Conservation (phyloP, 2,888 invertebrate species). For the Eudiplozoon nipponicum region DNA sequence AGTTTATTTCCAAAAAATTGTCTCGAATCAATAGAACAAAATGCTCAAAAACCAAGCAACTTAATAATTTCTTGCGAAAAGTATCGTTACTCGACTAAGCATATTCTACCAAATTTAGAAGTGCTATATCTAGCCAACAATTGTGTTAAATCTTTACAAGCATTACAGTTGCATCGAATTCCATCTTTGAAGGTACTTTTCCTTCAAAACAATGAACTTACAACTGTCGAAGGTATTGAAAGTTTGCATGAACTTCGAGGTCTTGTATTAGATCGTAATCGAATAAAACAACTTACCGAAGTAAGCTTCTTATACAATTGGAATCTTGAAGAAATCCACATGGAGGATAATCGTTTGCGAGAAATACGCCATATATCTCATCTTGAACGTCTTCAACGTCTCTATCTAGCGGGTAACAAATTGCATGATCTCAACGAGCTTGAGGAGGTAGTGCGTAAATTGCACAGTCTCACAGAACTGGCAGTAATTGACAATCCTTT, state of each 20-base stretch:
- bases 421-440: constrained; percentile 25
- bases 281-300: constrained; percentile 23
- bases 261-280: constrained; percentile 26
- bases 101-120: constrained; percentile 23
- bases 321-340: constrained; percentile 26
- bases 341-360: constrained; percentile 25
- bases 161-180: constrained; percentile 23
- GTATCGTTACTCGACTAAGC: not conserved
- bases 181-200: constrained; percentile 26
- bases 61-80: too few relatives aligned
- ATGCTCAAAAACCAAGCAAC: too few relatives aligned
- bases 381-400: constrained; percentile 23
- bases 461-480: constrained; percentile 23
- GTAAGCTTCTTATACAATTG: constrained; percentile 23
- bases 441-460: constrained; percentile 22
- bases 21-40: too few relatives aligned
- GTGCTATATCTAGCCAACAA: constrained; percentile 27
- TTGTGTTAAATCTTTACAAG: constrained; percentile 24
- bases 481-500: constrained; percentile 26
- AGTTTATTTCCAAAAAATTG: constrained; percentile 22
- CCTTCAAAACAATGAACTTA: constrained; percentile 26
- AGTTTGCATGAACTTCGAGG: constrained; percentile 24
- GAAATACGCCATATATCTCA: constrained; percentile 21
- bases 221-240: constrained; percentile 25
- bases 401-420: constrained; percentile 26